A percentile compares a stretch with the other conserved stretches of the same genome.
Conservation (phyloP, 2,888 invertebrate species). For the Ferrisia virgata region DNA sequence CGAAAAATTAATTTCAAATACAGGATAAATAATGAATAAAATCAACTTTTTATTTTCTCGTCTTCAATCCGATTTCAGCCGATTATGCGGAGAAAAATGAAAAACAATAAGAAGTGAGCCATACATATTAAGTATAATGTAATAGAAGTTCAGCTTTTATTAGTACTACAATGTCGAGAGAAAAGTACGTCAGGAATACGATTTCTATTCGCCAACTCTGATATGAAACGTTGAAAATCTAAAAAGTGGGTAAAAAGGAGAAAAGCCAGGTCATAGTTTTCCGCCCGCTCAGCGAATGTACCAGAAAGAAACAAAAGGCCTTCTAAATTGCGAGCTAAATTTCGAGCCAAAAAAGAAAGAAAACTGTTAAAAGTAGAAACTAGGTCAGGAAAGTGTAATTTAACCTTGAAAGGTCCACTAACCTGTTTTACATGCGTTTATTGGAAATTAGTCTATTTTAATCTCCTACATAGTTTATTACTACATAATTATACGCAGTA, state of each 20-base stretch:
- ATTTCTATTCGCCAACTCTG: background rate
- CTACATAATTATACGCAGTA: too few relatives aligned
- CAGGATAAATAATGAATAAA: too few relatives aligned
- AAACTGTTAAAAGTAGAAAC: slow-evolving; percentile 36
- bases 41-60: too few relatives aligned
- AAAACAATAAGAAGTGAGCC: too few relatives aligned
- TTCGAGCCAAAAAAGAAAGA: slow-evolving; percentile 19
- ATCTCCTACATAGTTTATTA: background rate
- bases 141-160: background rate
- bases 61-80: too few relatives aligned
- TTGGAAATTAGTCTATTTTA: background rate
- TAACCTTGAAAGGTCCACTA: slow-evolving; percentile 18
- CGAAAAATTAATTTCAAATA: too few relatives aligned
- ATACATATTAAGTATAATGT: too few relatives aligned
- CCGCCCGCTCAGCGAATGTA: background rate
- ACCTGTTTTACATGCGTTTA: background rate
- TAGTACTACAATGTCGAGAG: background rate
- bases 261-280: slow-evolving; percentile 2
- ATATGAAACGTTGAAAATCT: background rate
- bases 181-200: background rate
- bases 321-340: slow-evolving; percentile 14
- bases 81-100: too few relatives aligned
- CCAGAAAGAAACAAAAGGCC: slow-evolving; percentile 5
- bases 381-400: slow-evolving; percentile 27
- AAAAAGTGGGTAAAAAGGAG: background rate